These are phyloP conservation scores for Eledone cirrhosa DNA, from an alignment of 2,888 invertebrate genomes.

Conservation along the genomic window DNA sequence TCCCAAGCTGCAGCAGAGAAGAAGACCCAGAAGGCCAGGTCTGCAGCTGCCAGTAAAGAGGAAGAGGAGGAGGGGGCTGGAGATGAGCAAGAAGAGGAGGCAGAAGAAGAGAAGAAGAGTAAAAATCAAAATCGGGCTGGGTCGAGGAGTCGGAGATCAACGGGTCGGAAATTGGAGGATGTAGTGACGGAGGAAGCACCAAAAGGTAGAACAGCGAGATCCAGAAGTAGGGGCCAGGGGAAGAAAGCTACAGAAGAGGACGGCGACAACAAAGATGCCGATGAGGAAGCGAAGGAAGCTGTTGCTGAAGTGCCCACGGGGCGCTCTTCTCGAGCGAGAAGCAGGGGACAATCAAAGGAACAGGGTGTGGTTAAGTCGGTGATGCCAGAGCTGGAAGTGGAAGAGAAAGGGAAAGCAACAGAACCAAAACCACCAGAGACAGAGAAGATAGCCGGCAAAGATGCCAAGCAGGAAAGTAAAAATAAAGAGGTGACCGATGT, in stretches of 20 bases:
- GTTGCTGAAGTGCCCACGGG: neutral
- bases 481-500: no score
- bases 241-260: constrained; percentile 23
- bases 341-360: no score
- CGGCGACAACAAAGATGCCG: neutral
- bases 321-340: no score
- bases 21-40: neutral
- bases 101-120: neutral
- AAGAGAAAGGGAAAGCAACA: neutral
- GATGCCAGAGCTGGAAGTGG: neutral
- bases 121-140: neutral
- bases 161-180: neutral
- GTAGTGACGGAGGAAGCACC: neutral
- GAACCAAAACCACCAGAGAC: no score
- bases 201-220: neutral
- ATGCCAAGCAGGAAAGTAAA: no score
- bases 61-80: neutral
- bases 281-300: neutral
- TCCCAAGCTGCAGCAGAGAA: neutral
- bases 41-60: neutral
- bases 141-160: constrained; percentile 7
- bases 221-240: constrained; percentile 25
- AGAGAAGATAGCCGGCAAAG: no score
- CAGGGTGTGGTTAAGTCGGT: no score
- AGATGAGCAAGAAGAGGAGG: neutral